A percentile compares a stretch with the other conserved stretches of the same genome.
Conservation (phyloP, 53 echinoderm and acorn worm species). For the Hippasteria phrygiana region DNA sequence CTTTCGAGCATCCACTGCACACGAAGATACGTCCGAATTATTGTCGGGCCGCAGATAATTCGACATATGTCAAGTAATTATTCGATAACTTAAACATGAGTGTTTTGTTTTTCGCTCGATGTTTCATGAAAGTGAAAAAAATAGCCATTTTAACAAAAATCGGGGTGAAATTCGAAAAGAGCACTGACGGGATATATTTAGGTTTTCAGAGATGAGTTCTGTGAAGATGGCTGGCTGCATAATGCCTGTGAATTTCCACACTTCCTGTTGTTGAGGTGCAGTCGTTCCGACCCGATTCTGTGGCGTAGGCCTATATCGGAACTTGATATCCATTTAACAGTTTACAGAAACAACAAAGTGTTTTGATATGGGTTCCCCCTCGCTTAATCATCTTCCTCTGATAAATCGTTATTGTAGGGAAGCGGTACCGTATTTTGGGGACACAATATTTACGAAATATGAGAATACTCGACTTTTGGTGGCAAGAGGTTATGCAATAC, state of each 20-base stretch:
- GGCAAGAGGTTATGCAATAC: background rate
- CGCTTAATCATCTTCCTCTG: constrained; percentile 38
- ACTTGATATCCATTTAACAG: background rate
- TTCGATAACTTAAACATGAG: too few relatives aligned
- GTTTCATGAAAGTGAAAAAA: too few relatives aligned
- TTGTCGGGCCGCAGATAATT: too few relatives aligned
- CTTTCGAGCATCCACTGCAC: too few relatives aligned
- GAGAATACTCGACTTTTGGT: background rate
- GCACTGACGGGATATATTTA: too few relatives aligned
- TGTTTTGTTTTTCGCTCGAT: too few relatives aligned
- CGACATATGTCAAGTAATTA: too few relatives aligned
- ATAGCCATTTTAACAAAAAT: too few relatives aligned
- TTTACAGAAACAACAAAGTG: constrained; percentile 22
- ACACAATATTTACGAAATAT: background rate
- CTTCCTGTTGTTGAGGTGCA: constrained; percentile 11
- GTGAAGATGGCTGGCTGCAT: too few relatives aligned
- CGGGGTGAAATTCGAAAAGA: too few relatives aligned
- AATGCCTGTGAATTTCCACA: background rate
- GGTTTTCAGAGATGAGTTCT: too few relatives aligned
- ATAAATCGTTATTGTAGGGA: constrained; percentile 1
- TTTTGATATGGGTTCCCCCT: constrained; percentile 3
- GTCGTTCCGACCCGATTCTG: background rate
- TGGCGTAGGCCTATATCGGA: constrained; percentile 25
- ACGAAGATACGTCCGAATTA: too few relatives aligned
- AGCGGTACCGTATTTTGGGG: background rate